Evolutionary conservation across 2,797 vertebrate species (phyloP).

Genomic region (Scolopax rusticola): DNA sequence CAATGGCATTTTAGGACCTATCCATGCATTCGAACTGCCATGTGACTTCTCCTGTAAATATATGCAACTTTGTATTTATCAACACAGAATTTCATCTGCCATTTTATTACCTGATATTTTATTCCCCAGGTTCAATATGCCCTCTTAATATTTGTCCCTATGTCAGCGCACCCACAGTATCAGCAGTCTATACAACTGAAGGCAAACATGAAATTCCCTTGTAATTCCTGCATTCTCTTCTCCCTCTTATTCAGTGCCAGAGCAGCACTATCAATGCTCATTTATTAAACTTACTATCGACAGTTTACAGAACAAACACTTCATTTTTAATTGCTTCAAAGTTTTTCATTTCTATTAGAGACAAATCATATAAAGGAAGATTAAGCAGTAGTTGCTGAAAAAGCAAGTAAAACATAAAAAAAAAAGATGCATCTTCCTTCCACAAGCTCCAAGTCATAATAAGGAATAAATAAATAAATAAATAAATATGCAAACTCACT

Average conservation of each 20-base stretch:
- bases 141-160: not conserved
- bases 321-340: not conserved
- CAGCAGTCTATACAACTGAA: not conserved
- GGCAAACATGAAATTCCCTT: not conserved
- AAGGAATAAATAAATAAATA: not conserved
- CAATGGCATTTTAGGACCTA: not conserved
- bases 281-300: not conserved
- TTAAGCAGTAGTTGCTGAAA: not conserved
- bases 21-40: not conserved
- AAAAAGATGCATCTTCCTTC: not conserved
- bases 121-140: not conserved
- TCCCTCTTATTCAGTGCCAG: not conserved
- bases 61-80: not conserved
- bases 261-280: not conserved
- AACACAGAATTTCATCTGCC: not conserved
- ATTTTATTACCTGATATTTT: not conserved
- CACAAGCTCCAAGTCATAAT: not conserved
- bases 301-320: not conserved
- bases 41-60: not conserved
- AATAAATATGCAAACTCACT: not conserved
- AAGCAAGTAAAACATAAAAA: not conserved
- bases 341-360: not conserved
- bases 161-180: not conserved
- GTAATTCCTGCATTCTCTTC: not conserved
- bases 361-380: not conserved